Evolutionary conservation across 2,888 invertebrate species (phyloP), one percentile per base, ranked within the genome.

Genomic region (Philhelius pedissequus): DNA sequence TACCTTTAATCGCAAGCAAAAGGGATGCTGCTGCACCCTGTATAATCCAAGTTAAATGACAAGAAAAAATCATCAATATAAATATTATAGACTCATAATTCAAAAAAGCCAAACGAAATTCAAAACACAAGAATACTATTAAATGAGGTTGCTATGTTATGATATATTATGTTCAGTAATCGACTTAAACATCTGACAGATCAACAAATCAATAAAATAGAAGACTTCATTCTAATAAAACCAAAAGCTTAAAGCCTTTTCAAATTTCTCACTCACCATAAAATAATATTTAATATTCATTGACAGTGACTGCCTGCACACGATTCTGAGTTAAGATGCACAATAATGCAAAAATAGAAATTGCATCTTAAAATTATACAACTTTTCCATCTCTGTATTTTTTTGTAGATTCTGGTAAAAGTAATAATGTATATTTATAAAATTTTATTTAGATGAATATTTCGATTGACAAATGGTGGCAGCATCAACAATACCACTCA

Each of bases 401-500:
- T 18, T 27, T 54, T 15, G 2, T 27, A 11, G 11, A 27, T 56
- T 56, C 7, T 27, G 22, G 48, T 48, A 20, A 13, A 13, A 25
- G 25, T 22, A 11, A 5, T 38, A 48, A 30, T 15, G n/a, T 27
- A 30, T 30, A 9, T 11, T 20, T 8, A 35, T 15, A 4, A 25
- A 48, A n/a, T n/a, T n/a, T n/a, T n/a, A n/a, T n/a, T n/a, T n/a
- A n/a, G n/a, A n/a, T n/a, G n/a, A n/a, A n/a, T n/a, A n/a, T 25
- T 50, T 60, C 66, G 3, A 54, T 54, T 74, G 78, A 78, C 40
- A 78, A 78, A 78, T 58, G 78, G 20, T 35, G 27, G 56, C 56
- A 18, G 71, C 38, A 48, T 38, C 50, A 69, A 75, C 69, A 69
- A 75, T 80, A 38, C 79, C 58, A 79, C 68, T 73, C 74, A 35